Percentiles rank a stretch among this genome's conserved stretches.
Evolutionary conservation across 2,888 invertebrate genomes (phyloP).

Genomic region (Apotomis betuletana): DNA sequence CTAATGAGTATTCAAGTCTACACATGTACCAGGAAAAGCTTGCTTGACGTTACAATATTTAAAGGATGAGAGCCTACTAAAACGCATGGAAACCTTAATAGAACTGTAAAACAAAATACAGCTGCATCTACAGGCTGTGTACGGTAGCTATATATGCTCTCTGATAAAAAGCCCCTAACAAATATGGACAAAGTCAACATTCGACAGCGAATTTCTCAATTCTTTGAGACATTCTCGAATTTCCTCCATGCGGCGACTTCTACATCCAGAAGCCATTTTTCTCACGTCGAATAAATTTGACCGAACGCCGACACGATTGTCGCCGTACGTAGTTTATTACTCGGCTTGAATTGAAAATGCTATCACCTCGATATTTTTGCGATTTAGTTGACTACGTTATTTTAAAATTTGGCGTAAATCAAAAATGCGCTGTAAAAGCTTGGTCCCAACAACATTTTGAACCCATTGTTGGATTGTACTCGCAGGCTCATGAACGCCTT

Average conservation of each 20-base stretch:
- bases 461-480: too few relatives aligned
- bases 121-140: too few relatives aligned
- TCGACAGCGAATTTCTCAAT: slow-evolving; percentile 11
- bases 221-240: slow-evolving; percentile 12
- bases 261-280: slow-evolving; percentile 28
- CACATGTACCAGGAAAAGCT: too few relatives aligned
- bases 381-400: slow-evolving; percentile 3
- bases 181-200: slow-evolving; percentile 23
- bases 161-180: slow-evolving; percentile 16
- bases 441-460: too few relatives aligned
- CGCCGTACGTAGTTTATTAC: slow-evolving; percentile 28
- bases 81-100: too few relatives aligned
- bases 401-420: too few relatives aligned
- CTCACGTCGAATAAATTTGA: slow-evolving; percentile 33
- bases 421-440: too few relatives aligned
- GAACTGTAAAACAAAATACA: too few relatives aligned
- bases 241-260: slow-evolving; percentile 3
- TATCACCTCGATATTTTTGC: slow-evolving; percentile 1
- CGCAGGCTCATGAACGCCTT: too few relatives aligned
- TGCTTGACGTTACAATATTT: too few relatives aligned
- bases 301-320: slow-evolving; percentile 28
- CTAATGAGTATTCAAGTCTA: too few relatives aligned
- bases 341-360: slow-evolving; percentile 15
- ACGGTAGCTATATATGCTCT: background rate
- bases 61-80: too few relatives aligned